Base-by-base conservation (phyloP, 2,797 vertebrate genomes). In the Sciaenops ocellatus region DNA sequence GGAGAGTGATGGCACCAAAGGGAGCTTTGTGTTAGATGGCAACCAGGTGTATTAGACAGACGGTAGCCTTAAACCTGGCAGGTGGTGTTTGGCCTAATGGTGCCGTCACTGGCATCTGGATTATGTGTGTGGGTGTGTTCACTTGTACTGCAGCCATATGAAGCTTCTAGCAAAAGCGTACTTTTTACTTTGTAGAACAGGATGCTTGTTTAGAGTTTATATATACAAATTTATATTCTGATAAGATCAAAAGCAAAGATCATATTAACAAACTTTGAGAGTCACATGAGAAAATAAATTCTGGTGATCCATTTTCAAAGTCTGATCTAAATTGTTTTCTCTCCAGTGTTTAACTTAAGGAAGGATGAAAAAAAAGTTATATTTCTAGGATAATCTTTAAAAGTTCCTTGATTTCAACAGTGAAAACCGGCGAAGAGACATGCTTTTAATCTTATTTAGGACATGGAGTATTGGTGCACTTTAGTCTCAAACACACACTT, bases 31-130 rank as follows among this genome's bases (percentile, higher is more conserved):
- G 77, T 77, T 84, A 47, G 88, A 82, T 79, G 73, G 73, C 68
- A 86, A 76, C 84, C 87, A 91, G 87, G 89, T 92, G 90, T 88
- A 77, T 69, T 69, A 85, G 73, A 89, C 90, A 91, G 90, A 89
- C 51, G 70, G 80, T 81, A 78, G 63, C 64, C 82, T 77, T 74
- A 80, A 83, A 87, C 63, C 68, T 85, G 87, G 73, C 89, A 91
- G 86, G 87, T 90, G 88, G 82, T 62, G 70, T 85, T 85, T 81
- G 75, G 77, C 52, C 79, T 83, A 80, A 89, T 85, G 71, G 65
- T 90, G 79, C 54, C 72, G 74, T 89, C 77, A 65, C 63, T 85
- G 79, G 76, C 86, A 87, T 91, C 87, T 89, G 90, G 78, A 86
- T 80, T 50, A 51, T 38, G 26, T 54, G 34, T 68, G 41, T 63